A percentile compares a stretch with the other conserved stretches of the same genome.
Evolutionary conservation across 2,888 invertebrate species (phyloP).

Genomic region (Xestia xanthographa): DNA sequence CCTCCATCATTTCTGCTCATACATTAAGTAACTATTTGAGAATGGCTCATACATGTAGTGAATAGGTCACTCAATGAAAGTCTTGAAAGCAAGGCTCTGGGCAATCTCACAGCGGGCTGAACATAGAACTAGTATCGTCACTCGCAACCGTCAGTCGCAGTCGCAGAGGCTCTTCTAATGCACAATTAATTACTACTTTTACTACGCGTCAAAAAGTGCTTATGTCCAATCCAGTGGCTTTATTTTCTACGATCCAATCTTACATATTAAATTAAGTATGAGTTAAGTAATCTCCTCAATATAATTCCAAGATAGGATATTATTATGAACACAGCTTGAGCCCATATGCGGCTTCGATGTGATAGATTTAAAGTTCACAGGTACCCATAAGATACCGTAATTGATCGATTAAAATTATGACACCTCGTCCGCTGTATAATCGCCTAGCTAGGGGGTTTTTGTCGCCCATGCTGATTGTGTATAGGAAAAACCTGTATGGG

Average conservation of each 20-base stretch:
- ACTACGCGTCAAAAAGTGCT: no score
- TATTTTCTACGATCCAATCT: slow-evolving; percentile 20
- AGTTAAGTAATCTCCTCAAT: not conserved
- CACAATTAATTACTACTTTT: no score
- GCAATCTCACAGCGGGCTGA: not conserved
- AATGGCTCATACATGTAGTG: not conserved
- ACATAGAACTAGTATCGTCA: no score
- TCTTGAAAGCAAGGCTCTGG: not conserved
- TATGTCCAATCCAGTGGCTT: not conserved
- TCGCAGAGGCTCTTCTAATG: no score
- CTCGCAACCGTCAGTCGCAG: no score
- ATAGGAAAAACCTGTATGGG: slow-evolving; percentile 4
- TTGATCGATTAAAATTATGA: slow-evolving; percentile 48
- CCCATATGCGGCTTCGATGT: slow-evolving; percentile 8
- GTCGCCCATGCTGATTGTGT: slow-evolving; percentile 4
- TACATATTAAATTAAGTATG: slow-evolving; percentile 1
- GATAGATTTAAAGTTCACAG: slow-evolving; percentile 41
- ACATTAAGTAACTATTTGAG: no score
- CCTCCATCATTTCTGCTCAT: no score
- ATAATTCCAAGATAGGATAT: slow-evolving; percentile 23
- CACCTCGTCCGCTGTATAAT: slow-evolving; percentile 19
- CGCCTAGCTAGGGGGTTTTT: slow-evolving; percentile 13
- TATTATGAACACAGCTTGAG: slow-evolving; percentile 34
- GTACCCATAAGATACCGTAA: slow-evolving; percentile 32
- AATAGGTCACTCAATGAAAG: not conserved